Conservation (phyloP, 2,113 vertebrate genomes). For the Ia io region DNA sequence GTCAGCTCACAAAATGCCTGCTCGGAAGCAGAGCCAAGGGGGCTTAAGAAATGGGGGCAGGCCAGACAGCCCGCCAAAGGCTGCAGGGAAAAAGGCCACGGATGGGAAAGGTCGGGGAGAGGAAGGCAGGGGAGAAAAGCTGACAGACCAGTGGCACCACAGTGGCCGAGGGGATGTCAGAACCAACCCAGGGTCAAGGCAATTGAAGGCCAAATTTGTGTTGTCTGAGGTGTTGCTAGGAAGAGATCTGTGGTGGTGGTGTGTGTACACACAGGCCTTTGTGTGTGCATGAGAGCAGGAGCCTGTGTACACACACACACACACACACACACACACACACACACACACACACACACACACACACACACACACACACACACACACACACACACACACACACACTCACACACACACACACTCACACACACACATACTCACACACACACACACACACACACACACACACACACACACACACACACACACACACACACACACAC, state of each 20-base stretch:
- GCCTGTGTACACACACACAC: neutral
- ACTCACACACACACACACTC: neutral
- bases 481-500: neutral
- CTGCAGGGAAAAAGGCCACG: neutral
- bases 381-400: neutral
- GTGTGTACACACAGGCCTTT: neutral
- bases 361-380: neutral
- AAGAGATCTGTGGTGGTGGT: conserved; percentile 36
- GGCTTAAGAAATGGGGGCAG: neutral
- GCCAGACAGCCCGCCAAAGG: neutral
- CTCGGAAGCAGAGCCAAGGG: neutral
- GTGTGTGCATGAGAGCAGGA: neutral
- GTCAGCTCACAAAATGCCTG: neutral
- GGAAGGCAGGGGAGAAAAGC: conserved; percentile 32
- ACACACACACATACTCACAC: neutral
- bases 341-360: neutral
- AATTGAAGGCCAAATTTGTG: conserved; percentile 9
- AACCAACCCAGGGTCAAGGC: conserved; percentile 55
- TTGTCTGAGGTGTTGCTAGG: conserved; percentile 37
- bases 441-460: neutral
- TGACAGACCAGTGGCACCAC: neutral
- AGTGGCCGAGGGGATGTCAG: neutral
- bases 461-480: neutral
- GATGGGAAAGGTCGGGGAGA: conserved; percentile 5
- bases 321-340: neutral